Base-by-base conservation (phyloP, 2,888 invertebrate species). In the Melanotus villosus region DNA sequence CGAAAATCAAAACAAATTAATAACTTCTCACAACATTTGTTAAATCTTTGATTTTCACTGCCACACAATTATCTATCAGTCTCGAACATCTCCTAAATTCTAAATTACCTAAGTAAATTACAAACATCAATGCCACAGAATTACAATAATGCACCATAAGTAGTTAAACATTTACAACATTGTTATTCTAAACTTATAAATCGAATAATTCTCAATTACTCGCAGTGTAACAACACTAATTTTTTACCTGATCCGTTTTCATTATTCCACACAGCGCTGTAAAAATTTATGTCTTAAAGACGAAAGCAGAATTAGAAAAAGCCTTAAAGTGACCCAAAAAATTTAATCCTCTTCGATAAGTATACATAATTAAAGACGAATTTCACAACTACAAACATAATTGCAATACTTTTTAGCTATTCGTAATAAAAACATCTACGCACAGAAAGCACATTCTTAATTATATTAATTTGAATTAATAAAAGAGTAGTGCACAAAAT, bases 151-250 rank as follows among this genome's bases (percentile, higher is more conserved):
- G 73, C 75, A 75, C 71, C 71, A 70, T 62, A 7, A 26, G n/a
- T 36, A 63, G 38, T 56, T 57, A 71, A 68, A 70, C 64, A 71
- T 65, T 65, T 70, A 71, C 62, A 74, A 70, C 73, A 75, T 70
- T 36, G 38, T 41, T 64, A 21, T 43, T 63, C 43, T 68, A 68
- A 72, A 71, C 52, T 70, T 62, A 60, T 50, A 62, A 73, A 59
- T 63, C 70, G 75, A 75, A 75, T 73, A 75, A 75, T 75, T 73
- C 72, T 69, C 14, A 73, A 75, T 75, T 75, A 75, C 68, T 66
- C 74, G 65, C 43, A 69, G 21, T 14, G 12, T 68, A 62, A 62
- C 56, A 62, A 68, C 45, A 60, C 58, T 18, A 23, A 47, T 23
- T 23, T 9, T 57, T 65, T 56, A 56, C 43, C 30, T n/a, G 52